A percentile compares a stretch with the other conserved stretches of the same genome.
Evolutionary conservation across 1,140 invertebrate species (phyloP).

Genomic region (Drosophila auraria): DNA sequence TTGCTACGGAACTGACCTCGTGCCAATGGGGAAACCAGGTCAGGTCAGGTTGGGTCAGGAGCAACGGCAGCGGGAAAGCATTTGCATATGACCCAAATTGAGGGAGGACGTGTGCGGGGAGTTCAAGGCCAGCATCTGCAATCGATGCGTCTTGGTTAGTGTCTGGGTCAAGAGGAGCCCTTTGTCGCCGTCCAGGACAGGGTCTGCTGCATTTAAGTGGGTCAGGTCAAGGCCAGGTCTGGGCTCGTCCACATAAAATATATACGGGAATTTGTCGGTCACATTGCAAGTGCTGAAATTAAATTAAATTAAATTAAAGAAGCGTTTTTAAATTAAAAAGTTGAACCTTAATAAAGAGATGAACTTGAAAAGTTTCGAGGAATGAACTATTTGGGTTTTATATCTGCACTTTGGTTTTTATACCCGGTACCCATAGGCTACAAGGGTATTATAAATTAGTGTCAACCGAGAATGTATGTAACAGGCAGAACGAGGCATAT

Average conservation of each 20-base stretch:
- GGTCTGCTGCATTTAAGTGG: not conserved
- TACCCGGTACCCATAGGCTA: too few relatives aligned
- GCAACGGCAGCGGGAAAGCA: constrained; percentile 24
- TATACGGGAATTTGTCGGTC: not conserved
- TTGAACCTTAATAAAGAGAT: too few relatives aligned
- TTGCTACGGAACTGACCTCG: constrained; percentile 42
- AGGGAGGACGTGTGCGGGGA: constrained; percentile 16
- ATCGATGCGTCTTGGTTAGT: constrained; percentile 24
- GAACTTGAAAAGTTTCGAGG: too few relatives aligned
- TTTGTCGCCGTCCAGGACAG: constrained; percentile 10
- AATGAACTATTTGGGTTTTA: too few relatives aligned
- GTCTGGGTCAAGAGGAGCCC: constrained; percentile 32
- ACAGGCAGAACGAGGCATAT: too few relatives aligned
- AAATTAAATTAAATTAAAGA: too few relatives aligned
- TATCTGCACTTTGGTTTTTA: too few relatives aligned
- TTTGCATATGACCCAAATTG: constrained; percentile 51
- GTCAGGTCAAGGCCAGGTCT: constrained; percentile 29
- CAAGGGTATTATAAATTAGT: too few relatives aligned
- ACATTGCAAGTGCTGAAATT: not conserved
- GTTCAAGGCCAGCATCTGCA: constrained; percentile 46
- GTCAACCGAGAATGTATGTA: too few relatives aligned
- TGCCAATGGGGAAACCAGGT: constrained; percentile 49
- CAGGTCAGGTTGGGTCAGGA: constrained; percentile 37
- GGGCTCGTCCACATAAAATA: not conserved
- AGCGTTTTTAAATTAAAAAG: too few relatives aligned